These are phyloP conservation scores for Nerophis ophidion DNA, from an alignment of 2,113 vertebrate genomes.

Conservation along the genomic window DNA sequence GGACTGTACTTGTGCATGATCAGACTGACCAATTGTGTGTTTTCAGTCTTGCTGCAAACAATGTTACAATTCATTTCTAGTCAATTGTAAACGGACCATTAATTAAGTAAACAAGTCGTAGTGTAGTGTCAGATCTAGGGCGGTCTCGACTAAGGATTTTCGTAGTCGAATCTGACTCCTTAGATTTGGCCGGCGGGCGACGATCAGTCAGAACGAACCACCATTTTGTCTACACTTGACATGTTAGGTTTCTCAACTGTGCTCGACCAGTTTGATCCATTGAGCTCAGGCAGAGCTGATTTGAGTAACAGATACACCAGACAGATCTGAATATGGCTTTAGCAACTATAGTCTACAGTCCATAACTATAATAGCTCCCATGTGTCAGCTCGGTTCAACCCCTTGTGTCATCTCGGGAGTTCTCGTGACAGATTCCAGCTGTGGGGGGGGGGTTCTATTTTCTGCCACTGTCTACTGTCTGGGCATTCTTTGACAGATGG, in stretches of 20 bases:
- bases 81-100: too few relatives aligned
- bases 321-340: conserved; percentile 16
- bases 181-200: too few relatives aligned
- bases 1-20: too few relatives aligned
- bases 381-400: conserved; percentile 54
- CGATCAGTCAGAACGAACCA: not conserved
- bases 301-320: conserved; percentile 28
- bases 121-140: too few relatives aligned
- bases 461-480: conserved; percentile 61
- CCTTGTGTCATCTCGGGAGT: conserved; percentile 46
- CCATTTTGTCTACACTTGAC: not conserved
- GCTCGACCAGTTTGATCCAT: not conserved
- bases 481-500: conserved; percentile 42
- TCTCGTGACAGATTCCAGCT: conserved; percentile 61
- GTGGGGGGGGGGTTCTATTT: conserved; percentile 49
- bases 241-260: not conserved
- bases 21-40: too few relatives aligned
- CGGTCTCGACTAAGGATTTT: too few relatives aligned
- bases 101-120: too few relatives aligned
- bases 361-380: conserved; percentile 53
- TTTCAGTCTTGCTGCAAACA: too few relatives aligned
- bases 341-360: conserved; percentile 30
- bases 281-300: conserved; percentile 31
- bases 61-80: too few relatives aligned
- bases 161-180: too few relatives aligned